Base-by-base conservation (phyloP, 2,797 vertebrate species). In the Oryzias sinensis region DNA sequence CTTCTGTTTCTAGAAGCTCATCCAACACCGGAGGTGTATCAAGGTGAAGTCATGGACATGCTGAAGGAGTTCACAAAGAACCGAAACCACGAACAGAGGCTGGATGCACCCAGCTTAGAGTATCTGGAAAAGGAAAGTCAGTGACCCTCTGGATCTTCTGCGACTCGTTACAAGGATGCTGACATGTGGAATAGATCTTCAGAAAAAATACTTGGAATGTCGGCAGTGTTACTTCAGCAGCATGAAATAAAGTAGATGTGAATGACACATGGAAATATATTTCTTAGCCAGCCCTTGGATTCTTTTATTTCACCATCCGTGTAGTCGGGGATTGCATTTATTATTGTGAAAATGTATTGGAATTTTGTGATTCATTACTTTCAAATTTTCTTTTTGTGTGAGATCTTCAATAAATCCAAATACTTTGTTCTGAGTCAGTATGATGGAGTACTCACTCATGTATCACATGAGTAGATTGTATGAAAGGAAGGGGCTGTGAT, bases 41-140 rank as follows among this genome's bases (percentile, higher is more conserved):
- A 96, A 70, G 94, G 92, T 0, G 97, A 98, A 7, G 83, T 99
- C 69, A 93, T 99, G 94, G 90, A 92, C 13, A 69, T 96, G 91
- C 86, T 99, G 59, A 93, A 93, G 74, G 96, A 98, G 37, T 98
- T 97, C 22, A 76, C 96, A 48, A 98, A 94, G 77, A 98, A 99
- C 84, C 92, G 87, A 49, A 87, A 96, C 64, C 94, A 88, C 47
- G 97, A 99, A 72, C 95, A 96, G 89, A 90, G 97, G 63, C 80
- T 97, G 49, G 90, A 94, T 1, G 96, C 96, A 6, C 97, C 96
- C 0, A 93, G 92, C 79, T 86, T 99, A 29, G 97, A 99, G 33
- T 98, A 98, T 65, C 92, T 98, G 54, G 90, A 93, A 13, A 87
- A 88, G 43, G 84, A 79, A 50, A 72, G 44, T 42, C 75, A 85